phyloP scores from a whole-genome alignment of 2,888 invertebrate species.

The Thumatha senex region DNA sequence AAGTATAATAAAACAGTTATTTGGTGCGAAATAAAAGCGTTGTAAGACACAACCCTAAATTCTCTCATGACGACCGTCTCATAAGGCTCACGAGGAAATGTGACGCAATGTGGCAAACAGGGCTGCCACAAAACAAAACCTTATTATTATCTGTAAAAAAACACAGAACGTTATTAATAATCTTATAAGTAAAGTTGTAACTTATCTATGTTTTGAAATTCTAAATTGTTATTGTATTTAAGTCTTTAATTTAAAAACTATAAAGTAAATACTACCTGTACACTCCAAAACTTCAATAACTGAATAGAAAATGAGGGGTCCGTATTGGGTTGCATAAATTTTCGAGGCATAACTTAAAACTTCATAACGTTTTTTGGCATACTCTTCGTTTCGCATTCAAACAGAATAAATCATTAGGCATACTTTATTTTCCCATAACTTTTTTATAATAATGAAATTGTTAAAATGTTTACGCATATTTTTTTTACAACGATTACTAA shows the following conservation, averaged over 20 bases:
- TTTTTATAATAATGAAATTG: too few species aligned
- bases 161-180: background rate
- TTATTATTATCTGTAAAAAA: background rate
- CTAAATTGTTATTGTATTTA: background rate
- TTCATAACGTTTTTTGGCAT: too few species aligned
- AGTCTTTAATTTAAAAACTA: background rate
- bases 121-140: conserved; percentile 13
- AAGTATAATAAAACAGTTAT: conserved; percentile 29
- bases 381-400: too few species aligned
- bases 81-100: conserved; percentile 37
- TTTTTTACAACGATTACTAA: too few species aligned
- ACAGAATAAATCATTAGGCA: too few species aligned
- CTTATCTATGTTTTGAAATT: too few species aligned
- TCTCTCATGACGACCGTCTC: conserved; percentile 37
- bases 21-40: conserved; percentile 33
- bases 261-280: background rate
- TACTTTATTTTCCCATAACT: too few species aligned
- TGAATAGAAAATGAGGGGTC: too few species aligned
- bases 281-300: background rate
- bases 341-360: too few species aligned
- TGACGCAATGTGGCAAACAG: conserved; percentile 15
- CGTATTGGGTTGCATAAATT: too few species aligned
- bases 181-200: too few species aligned
- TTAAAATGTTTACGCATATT: too few species aligned
- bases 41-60: conserved; percentile 31